A percentile compares a stretch with the other conserved stretches of the same genome.
Evolutionary conservation across 2,113 vertebrate species (phyloP).

Genomic region (Syngnathus floridae): DNA sequence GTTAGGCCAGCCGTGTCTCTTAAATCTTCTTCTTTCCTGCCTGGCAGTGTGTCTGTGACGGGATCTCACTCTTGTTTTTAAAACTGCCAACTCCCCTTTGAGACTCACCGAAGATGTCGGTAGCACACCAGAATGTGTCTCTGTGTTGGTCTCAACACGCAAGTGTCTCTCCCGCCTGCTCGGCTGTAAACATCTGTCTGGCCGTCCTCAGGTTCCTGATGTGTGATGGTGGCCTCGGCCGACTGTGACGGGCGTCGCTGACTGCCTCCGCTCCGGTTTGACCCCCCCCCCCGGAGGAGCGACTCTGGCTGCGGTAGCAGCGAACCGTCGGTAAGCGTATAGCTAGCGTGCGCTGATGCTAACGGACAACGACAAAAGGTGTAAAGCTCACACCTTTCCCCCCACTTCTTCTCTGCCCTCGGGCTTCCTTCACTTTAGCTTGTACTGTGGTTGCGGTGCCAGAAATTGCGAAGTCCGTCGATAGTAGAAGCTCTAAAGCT

Average conservation of each 20-base stretch:
- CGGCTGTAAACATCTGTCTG: background rate
- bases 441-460: background rate
- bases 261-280: slow-evolving; percentile 51
- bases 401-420: slow-evolving; percentile 1
- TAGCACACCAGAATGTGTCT: background rate
- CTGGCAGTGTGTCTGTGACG: background rate
- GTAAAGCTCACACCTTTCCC: slow-evolving; percentile 49
- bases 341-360: slow-evolving; percentile 14
- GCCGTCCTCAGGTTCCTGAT: slow-evolving; percentile 64
- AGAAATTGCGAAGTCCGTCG: background rate
- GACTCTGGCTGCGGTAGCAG: slow-evolving; percentile 41
- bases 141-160: background rate
- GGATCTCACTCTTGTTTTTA: background rate
- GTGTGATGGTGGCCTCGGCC: slow-evolving; percentile 73
- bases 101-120: background rate
- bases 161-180: background rate
- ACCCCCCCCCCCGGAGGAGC: slow-evolving; percentile 36
- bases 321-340: slow-evolving; percentile 62
- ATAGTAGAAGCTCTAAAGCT: background rate
- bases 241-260: slow-evolving; percentile 67
- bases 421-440: slow-evolving; percentile 9
- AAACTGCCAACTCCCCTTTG: background rate
- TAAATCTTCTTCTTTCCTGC: background rate
- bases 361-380: slow-evolving; percentile 31
- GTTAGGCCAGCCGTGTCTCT: slow-evolving; percentile 47